Base-by-base conservation (phyloP, 2,888 invertebrate genomes). In the Athalia rosae region DNA sequence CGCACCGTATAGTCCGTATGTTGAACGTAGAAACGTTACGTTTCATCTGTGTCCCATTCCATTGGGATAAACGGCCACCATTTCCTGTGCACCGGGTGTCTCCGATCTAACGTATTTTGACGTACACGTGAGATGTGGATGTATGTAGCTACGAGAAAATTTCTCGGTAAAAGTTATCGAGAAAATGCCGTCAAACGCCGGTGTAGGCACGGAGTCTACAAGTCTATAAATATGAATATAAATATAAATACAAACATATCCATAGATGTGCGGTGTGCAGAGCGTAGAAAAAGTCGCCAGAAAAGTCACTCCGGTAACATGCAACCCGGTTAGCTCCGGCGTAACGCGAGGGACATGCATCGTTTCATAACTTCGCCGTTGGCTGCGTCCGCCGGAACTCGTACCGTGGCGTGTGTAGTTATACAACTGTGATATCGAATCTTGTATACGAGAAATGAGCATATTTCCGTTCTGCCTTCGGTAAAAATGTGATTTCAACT, bases 341-440 rank as follows among this genome's bases (percentile, higher is more conserved):
- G 74, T 74, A 74, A 61, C 74, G 74, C 74, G 61, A 74, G 61
- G 61, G 61, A 74, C 74, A 74, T 74, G 74, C 74, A 74, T 74
- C 74, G 74, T 74, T 74, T 50, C 74, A 74, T 74, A 74, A 74
- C 59, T 74, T 62, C 74, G 48, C 74, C 74, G 48, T 45, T 61
- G 28, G 47, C 74, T 50, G 59, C 74, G 48, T 74, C 74, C 74
- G 47, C 74, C 71, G 48, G 61, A 74, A 74, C 74, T 61, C 58
- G 15, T 56, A 48, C 59, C 61, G 13, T n/a, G 61, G 50, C 61
- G 62, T 61, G 50, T 41, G 74, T 45, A 74, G 74, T 74, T 62
- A 28, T 28, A 74, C 61, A 61, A 43, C 61, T 43, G 74, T 61
- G 74, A 74, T 74, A 74, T 74, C 74, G 74, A 74, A 62, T 48